Evolutionary conservation across 2,888 invertebrate genomes (phyloP).

Genomic region (Zootermopsis nevadensis): DNA sequence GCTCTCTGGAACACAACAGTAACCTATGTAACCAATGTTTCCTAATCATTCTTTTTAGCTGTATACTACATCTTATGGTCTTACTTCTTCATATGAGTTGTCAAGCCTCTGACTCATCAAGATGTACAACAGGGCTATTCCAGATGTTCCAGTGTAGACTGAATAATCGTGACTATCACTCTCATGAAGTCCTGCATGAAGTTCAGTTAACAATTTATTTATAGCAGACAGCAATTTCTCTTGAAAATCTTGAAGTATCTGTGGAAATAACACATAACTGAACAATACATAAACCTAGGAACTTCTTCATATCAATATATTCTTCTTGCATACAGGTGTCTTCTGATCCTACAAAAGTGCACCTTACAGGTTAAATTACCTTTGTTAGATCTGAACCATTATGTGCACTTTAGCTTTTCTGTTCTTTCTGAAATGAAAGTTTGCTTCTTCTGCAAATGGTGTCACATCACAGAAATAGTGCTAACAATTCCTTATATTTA

Average conservation of each 20-base stretch:
- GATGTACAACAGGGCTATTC: slow-evolving; percentile 75
- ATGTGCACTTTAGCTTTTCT: too few relatives aligned
- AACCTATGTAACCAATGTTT: background rate
- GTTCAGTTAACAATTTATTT: slow-evolving; percentile 40
- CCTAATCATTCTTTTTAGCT: background rate
- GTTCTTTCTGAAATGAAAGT: too few relatives aligned
- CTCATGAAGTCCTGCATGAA: slow-evolving; percentile 29
- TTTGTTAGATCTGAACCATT: too few relatives aligned
- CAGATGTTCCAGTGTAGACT: slow-evolving; percentile 81
- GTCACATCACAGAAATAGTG: too few relatives aligned
- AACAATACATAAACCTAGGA: too few relatives aligned
- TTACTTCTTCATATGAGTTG: slow-evolving; percentile 54
- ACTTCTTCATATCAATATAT: too few relatives aligned
- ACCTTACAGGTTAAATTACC: too few relatives aligned
- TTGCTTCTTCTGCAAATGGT: too few relatives aligned
- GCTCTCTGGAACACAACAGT: slow-evolving; percentile 61
- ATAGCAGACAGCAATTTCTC: slow-evolving; percentile 34
- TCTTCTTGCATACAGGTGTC: too few relatives aligned
- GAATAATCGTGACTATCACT: slow-evolving; percentile 67
- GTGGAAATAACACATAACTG: background rate
- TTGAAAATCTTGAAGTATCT: slow-evolving; percentile 46
- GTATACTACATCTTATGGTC: background rate
- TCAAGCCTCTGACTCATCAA: slow-evolving; percentile 62
- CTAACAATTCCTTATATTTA: too few relatives aligned
- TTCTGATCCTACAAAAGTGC: too few relatives aligned